These are phyloP conservation scores for Schlechtendalia chinensis DNA, from an alignment of 1,140 invertebrate genomes.

Conservation along the genomic window DNA sequence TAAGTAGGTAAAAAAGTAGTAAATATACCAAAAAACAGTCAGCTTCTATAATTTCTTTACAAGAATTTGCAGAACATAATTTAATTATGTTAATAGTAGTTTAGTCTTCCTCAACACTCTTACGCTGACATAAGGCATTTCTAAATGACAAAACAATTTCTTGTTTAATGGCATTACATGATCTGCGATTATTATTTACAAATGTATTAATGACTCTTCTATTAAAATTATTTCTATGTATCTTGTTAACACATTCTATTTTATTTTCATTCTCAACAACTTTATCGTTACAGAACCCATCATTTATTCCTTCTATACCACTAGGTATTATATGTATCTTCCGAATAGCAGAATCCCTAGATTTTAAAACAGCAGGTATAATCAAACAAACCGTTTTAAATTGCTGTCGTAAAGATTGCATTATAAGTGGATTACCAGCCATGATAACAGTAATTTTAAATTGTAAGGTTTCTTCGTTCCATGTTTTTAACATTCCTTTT, in stretches of 20 bases:
- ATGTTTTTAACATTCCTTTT: slow-evolving; percentile 15
- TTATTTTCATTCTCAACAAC: not conserved
- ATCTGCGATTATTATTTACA: not conserved
- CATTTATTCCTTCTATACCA: not conserved
- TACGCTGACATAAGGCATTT: not conserved
- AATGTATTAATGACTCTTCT: not conserved
- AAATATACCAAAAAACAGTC: not conserved
- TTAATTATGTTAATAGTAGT: not conserved
- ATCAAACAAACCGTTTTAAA: not conserved
- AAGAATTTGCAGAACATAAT: slow-evolving; percentile 1
- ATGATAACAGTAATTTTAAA: not conserved
- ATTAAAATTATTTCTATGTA: not conserved
- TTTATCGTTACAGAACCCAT: not conserved
- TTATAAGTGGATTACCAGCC: slow-evolving; percentile 13
- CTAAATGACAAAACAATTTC: slow-evolving; percentile 19
- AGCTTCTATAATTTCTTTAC: slow-evolving; percentile 5
- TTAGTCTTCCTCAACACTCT: not conserved
- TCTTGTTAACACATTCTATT: not conserved
- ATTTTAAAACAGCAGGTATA: slow-evolving; percentile 7
- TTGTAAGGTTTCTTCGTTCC: not conserved
- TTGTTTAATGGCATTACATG: not conserved
- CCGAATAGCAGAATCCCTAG: not conserved
- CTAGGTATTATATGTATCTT: slow-evolving; percentile 3
- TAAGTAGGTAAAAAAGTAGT: not conserved
- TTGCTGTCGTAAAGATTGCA: not conserved